A percentile compares a stretch with the other conserved stretches of the same genome.
These are phyloP conservation scores for Cataglyphis livida DNA, from an alignment of 2,888 invertebrate genomes.

Conservation along the genomic window DNA sequence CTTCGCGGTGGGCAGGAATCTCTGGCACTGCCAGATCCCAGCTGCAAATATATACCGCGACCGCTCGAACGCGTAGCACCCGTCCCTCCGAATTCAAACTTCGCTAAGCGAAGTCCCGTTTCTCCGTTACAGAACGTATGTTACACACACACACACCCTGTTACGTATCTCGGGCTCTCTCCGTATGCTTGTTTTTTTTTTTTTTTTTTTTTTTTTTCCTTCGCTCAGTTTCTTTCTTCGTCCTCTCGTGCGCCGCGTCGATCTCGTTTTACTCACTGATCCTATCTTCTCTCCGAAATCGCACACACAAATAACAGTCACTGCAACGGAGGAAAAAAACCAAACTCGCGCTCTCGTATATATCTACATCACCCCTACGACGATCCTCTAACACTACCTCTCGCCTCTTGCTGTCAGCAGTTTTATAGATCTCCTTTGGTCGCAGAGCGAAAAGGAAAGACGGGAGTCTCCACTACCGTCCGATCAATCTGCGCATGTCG, in stretches of 20 bases:
- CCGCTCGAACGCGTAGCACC: background rate
- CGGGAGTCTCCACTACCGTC: background rate
- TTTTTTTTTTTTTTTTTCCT: background rate
- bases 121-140: background rate
- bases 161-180: background rate
- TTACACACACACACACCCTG: background rate
- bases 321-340: background rate
- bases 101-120: background rate
- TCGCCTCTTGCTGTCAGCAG: background rate
- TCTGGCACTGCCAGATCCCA: background rate
- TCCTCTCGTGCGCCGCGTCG: background rate
- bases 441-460: background rate
- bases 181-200: background rate
- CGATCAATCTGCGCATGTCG: background rate
- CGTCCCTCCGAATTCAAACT: background rate
- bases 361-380: background rate
- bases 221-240: background rate
- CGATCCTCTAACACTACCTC: background rate
- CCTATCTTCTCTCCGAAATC: background rate
- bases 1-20: constrained; percentile 58
- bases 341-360: background rate
- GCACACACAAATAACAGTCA: constrained; percentile 3
- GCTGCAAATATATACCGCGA: background rate
- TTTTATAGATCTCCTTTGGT: background rate
- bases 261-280: background rate